Evolutionary conservation across 2,888 invertebrate genomes (phyloP).

Genomic region (Tetropium fuscum): DNA sequence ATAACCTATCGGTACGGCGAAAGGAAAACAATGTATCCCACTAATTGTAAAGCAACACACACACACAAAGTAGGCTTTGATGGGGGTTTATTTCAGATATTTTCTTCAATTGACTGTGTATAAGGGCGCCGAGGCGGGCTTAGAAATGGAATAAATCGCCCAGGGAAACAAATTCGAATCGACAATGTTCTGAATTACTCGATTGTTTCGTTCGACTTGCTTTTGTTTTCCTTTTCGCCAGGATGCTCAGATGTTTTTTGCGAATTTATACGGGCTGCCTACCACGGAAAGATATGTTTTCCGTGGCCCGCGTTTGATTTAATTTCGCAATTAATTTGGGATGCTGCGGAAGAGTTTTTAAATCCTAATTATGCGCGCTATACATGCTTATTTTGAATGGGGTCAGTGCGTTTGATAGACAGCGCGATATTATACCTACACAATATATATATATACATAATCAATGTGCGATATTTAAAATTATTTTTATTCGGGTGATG

Average conservation of each 20-base stretch:
- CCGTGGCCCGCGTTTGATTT: constrained; percentile 17
- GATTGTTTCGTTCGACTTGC: constrained; percentile 51
- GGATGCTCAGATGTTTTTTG: constrained; percentile 47
- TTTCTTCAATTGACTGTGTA: constrained; percentile 45
- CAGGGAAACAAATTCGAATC: constrained; percentile 59
- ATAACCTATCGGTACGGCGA: constrained; percentile 43
- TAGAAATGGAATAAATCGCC: constrained; percentile 49
- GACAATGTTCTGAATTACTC: constrained; percentile 57
- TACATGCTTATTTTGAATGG: too few species aligned
- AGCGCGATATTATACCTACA: too few species aligned
- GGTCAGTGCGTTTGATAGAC: too few species aligned
- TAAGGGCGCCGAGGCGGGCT: constrained; percentile 29
- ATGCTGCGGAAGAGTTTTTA: too few species aligned
- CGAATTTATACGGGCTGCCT: constrained; percentile 30
- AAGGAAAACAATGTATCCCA: constrained; percentile 45
- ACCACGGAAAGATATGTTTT: constrained; percentile 16
- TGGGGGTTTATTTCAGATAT: constrained; percentile 42
- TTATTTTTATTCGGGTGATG: too few species aligned
- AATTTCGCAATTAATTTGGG: constrained; percentile 28
- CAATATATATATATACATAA: too few species aligned
- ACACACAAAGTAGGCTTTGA: constrained; percentile 45
- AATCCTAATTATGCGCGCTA: too few species aligned
- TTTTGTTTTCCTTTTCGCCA: constrained; percentile 49
- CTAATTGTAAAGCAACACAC: constrained; percentile 49
- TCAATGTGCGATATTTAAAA: too few species aligned